Evolutionary conservation across 2,797 vertebrate species (phyloP).

Genomic region (Silurus lanzhouensis): DNA sequence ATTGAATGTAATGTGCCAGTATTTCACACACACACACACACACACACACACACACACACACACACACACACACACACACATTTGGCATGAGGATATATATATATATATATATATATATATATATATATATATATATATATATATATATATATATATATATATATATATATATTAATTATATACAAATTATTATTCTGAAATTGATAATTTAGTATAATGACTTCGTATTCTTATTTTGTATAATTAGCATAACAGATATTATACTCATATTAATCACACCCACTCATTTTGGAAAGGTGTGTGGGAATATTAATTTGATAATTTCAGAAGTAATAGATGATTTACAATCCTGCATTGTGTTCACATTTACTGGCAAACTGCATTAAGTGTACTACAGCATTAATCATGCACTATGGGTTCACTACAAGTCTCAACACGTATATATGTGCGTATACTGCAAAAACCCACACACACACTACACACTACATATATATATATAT

Average conservation of each 20-base stretch:
- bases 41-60: conserved; percentile 9
- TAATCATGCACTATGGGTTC: background rate
- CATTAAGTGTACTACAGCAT: background rate
- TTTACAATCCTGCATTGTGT: background rate
- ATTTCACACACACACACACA: background rate
- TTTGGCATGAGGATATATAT: background rate
- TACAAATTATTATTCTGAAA: background rate
- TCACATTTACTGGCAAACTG: background rate
- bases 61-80: conserved; percentile 5
- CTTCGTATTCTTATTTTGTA: background rate
- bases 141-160: too few species aligned
- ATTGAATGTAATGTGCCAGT: background rate
- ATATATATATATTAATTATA: too few species aligned
- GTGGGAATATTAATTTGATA: background rate
- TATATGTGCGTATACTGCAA: background rate
- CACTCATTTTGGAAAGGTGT: background rate
- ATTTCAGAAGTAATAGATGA: background rate
- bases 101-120: too few species aligned
- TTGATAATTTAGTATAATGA: background rate
- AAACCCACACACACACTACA: background rate
- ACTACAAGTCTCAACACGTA: background rate
- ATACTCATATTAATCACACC: background rate
- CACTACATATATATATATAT: background rate
- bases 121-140: too few species aligned
- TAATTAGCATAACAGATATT: background rate